Conservation (phyloP, 2,113 vertebrate genomes). For the Empidonax traillii region DNA sequence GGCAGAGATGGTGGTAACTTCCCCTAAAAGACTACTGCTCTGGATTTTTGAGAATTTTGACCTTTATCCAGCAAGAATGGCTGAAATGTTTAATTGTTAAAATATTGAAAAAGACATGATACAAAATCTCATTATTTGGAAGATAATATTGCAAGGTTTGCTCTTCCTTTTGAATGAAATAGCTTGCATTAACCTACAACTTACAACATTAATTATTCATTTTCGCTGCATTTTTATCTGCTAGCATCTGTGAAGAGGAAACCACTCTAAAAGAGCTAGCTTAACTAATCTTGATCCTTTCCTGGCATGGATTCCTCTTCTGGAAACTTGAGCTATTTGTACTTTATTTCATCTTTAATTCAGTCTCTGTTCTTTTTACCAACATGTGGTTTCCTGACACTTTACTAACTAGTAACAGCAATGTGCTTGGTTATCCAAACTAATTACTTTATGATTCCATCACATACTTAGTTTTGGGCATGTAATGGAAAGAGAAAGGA, state of each 20-base stretch:
- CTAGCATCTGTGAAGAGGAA: slow-evolving; percentile 8
- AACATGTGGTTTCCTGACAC: background rate
- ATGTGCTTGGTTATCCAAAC: background rate
- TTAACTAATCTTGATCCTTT: slow-evolving; percentile 43
- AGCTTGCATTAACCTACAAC: slow-evolving; percentile 35
- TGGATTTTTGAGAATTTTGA: background rate
- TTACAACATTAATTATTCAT: slow-evolving; percentile 31
- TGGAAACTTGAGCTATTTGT: slow-evolving; percentile 12
- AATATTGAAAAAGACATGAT: background rate
- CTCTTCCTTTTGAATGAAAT: slow-evolving; percentile 35
- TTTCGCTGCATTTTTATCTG: background rate
- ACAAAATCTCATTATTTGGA: background rate
- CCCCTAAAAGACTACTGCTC: background rate
- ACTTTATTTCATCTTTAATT: background rate
- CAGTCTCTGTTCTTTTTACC: background rate
- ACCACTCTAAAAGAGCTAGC: background rate
- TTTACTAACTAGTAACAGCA: slow-evolving; percentile 7
- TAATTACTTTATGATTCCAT: background rate
- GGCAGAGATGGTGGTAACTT: background rate
- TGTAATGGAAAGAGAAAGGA: slow-evolving; percentile 22
- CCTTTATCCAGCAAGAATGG: background rate
- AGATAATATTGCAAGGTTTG: slow-evolving; percentile 61
- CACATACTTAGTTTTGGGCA: background rate
- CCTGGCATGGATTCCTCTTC: background rate
- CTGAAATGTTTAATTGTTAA: background rate